Evolutionary conservation across 2,888 invertebrate genomes (phyloP).

Genomic region (Dione juno): DNA sequence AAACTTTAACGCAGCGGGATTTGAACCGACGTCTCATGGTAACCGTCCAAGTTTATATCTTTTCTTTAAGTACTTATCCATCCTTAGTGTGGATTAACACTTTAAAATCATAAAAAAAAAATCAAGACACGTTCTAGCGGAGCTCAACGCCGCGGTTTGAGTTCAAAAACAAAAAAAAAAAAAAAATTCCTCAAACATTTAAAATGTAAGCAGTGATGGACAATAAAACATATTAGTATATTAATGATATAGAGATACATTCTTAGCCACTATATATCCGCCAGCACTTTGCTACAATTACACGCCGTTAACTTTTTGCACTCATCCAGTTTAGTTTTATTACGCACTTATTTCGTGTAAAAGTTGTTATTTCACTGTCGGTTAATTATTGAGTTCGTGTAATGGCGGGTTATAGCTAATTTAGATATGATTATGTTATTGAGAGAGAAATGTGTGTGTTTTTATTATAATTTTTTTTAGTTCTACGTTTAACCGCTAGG

Average conservation of each 20-base stretch:
- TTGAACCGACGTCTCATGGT: too few species aligned
- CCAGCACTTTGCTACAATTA: slow-evolving; percentile 28
- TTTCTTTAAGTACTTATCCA: too few species aligned
- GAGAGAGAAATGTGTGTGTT: background rate
- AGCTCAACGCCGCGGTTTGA: too few species aligned
- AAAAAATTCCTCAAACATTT: too few species aligned
- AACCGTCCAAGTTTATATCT: too few species aligned
- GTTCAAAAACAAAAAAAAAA: too few species aligned
- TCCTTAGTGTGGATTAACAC: too few species aligned
- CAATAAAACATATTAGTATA: background rate
- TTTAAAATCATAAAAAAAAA: too few species aligned
- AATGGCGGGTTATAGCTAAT: slow-evolving; percentile 14
- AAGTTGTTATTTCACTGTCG: slow-evolving; percentile 29
- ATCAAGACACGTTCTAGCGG: too few species aligned
- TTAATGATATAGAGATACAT: slow-evolving; percentile 14
- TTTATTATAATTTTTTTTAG: background rate
- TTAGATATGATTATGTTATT: slow-evolving; percentile 6
- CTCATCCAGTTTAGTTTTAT: slow-evolving; percentile 40
- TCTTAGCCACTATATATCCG: slow-evolving; percentile 11
- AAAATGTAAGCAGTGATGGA: too few species aligned
- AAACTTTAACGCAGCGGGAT: too few species aligned
- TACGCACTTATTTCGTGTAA: slow-evolving; percentile 32
- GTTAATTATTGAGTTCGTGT: slow-evolving; percentile 28
- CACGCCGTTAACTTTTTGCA: slow-evolving; percentile 40
- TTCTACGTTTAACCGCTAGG: too few species aligned